Base-by-base conservation (phyloP, 2,113 vertebrate genomes). In the Psilopogon haemacephalus region DNA sequence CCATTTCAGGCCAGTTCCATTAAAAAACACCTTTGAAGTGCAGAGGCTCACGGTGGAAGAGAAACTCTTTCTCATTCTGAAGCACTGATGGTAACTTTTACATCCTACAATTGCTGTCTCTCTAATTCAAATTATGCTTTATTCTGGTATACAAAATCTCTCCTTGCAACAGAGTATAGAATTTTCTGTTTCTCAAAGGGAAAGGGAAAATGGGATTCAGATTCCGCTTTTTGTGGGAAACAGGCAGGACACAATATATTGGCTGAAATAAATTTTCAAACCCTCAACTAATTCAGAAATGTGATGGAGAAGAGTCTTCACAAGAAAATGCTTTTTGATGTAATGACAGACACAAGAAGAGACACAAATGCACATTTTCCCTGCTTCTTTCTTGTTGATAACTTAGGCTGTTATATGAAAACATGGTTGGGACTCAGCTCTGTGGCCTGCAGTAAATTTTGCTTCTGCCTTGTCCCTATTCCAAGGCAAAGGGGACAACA, bases 371-470 rank as follows among this genome's bases (percentile, higher is more conserved):
- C 37, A 32, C 37, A 6, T 44, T 90, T 90, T 46, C 8, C 1
- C 15, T 52, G 12, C 8, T 80, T 58, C 18, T 85, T 91, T 65
- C 18, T 48, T 84, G 86, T 64, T 80, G 19, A 46, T 84, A 70
- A 32, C 7, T 56, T 46, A 32, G 24, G 6, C 30, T 76, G 23
- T 79, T 24, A 83, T 88, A 48, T 65, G 15, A 21, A 52, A 91
- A 54, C 44, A 58, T 5, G 27, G 28, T 79, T 76, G n/a, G 19
- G 8, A 73, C 20, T 38, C 30, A 32, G 9, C 76, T 83, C 38
- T 86, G 6, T 12, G 37, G n/a, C 70, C 67, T 90, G 55, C 74
- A 94, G 26, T 58, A 71, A 93, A 71, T 55, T 78, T 50, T 82
- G 17, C 21, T 55, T 85, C 35, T 76, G 18, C 38, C 8, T 79